Conservation (phyloP, 2,113 vertebrate species). For the Mustela nigripes region DNA sequence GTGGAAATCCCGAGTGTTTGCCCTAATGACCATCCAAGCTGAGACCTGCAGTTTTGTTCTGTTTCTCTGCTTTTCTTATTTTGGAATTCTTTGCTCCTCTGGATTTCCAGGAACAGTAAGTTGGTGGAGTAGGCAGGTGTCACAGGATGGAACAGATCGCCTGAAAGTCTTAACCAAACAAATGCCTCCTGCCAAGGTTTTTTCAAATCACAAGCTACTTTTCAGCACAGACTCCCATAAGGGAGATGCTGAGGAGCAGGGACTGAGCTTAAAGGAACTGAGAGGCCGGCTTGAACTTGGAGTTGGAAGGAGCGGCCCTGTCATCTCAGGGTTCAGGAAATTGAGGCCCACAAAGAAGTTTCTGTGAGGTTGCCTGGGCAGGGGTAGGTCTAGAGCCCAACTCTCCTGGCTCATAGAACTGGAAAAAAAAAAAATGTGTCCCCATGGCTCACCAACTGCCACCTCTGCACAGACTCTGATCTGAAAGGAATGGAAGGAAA, state of each 20-base stretch:
- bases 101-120: not conserved
- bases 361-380: not conserved
- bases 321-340: not conserved
- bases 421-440: not conserved
- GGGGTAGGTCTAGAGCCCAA: not conserved
- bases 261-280: not conserved
- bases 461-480: not conserved
- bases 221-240: not conserved
- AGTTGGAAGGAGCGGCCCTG: not conserved
- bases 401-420: not conserved
- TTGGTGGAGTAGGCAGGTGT: not conserved
- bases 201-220: not conserved
- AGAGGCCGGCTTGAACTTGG: too few species aligned
- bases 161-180: not conserved
- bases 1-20: not conserved
- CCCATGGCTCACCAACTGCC: not conserved
- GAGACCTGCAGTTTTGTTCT: not conserved
- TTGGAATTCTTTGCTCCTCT: not conserved
- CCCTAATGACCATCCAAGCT: not conserved
- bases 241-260: not conserved
- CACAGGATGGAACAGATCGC: not conserved
- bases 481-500: not conserved
- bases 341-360: rapidly evolving
- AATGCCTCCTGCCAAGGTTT: rapidly evolving
- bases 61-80: too few species aligned